A percentile compares a stretch with the other conserved stretches of the same genome.
These are phyloP conservation scores for Epizoanthus rinbou DNA, from an alignment of 92 coral and sea anemone species.

Conservation along the genomic window DNA sequence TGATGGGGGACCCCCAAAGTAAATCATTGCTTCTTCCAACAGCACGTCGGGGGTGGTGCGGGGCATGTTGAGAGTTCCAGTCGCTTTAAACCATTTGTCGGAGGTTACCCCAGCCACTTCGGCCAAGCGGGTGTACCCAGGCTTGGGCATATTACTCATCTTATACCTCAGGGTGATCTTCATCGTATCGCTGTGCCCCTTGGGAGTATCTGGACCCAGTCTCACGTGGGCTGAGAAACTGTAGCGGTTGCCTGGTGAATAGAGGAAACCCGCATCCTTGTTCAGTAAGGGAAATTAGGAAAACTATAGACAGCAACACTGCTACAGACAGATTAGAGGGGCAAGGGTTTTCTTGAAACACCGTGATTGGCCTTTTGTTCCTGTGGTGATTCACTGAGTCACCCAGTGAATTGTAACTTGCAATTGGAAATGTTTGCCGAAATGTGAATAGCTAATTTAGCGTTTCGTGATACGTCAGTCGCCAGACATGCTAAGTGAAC, in stretches of 20 bases:
- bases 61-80: constrained; percentile 11
- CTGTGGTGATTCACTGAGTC: too few relatives aligned
- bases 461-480: too few relatives aligned
- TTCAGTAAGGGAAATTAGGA: too few relatives aligned
- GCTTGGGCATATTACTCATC: constrained; percentile 18
- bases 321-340: too few relatives aligned
- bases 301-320: too few relatives aligned
- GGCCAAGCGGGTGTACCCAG: constrained; percentile 12
- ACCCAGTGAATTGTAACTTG: too few relatives aligned
- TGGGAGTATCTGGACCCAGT: constrained; percentile 10
- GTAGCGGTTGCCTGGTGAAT: neutral
- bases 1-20: constrained; percentile 26
- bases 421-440: too few relatives aligned
- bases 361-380: too few relatives aligned
- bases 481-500: too few relatives aligned
- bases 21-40: neutral
- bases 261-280: neutral
- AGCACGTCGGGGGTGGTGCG: neutral
- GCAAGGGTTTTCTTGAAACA: too few relatives aligned
- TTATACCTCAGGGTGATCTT: neutral
- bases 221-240: too few relatives aligned
- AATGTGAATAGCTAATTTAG: too few relatives aligned
- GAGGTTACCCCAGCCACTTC: constrained; percentile 3
- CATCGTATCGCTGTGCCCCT: neutral
- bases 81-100: neutral